phyloP scores from a whole-genome alignment of 2,888 invertebrate genomes.

The Amphipoea lucens region DNA sequence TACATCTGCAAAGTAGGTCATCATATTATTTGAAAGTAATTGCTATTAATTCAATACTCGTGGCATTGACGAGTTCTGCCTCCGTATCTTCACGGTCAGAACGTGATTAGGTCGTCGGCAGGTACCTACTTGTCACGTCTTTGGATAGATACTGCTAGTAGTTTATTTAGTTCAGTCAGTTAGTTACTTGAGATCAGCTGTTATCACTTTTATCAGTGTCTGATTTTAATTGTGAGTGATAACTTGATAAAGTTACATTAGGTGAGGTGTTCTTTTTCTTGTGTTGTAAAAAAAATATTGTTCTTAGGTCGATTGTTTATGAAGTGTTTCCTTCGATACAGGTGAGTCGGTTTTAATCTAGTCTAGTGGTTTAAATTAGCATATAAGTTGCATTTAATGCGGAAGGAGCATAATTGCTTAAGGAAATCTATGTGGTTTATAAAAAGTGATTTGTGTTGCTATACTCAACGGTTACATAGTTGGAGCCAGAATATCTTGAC shows the following conservation, averaged over 20 bases:
- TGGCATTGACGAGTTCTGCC: slow-evolving; percentile 55
- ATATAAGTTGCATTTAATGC: neutral
- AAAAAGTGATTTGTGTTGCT: neutral
- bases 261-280: neutral
- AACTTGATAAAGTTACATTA: slow-evolving; percentile 7
- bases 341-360: slow-evolving; percentile 24
- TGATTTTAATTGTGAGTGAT: neutral
- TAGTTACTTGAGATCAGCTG: slow-evolving; percentile 25
- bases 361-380: neutral
- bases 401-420: slow-evolving; percentile 29
- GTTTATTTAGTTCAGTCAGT: slow-evolving; percentile 35
- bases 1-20: slow-evolving; percentile 27
- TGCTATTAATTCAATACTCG: slow-evolving; percentile 27
- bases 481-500: neutral
- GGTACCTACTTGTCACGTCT: slow-evolving; percentile 28
- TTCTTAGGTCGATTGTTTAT: neutral
- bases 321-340: neutral
- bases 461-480: neutral
- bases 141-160: neutral
- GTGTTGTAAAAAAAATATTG: neutral
- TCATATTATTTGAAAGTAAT: slow-evolving; percentile 37
- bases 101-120: slow-evolving; percentile 28
- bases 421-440: slow-evolving; percentile 13
- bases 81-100: slow-evolving; percentile 54
- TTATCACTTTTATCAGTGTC: slow-evolving; percentile 37